Conservation (phyloP, 2,113 vertebrate species). For the Stigmatopora argus region DNA sequence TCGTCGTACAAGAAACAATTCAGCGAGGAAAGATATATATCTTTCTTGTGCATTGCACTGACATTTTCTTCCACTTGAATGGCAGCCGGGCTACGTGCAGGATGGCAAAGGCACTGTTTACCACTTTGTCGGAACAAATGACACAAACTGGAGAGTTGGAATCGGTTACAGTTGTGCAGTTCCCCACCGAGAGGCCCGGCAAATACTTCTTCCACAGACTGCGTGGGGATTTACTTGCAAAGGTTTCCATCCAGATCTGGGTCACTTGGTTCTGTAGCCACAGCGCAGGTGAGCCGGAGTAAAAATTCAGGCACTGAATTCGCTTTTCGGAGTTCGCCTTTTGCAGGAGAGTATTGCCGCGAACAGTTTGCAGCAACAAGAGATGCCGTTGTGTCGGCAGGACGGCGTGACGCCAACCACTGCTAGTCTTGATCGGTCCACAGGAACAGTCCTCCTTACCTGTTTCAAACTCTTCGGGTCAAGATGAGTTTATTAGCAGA, state of each 20-base stretch:
- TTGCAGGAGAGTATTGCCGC: slow-evolving; percentile 60
- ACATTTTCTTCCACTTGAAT: slow-evolving; percentile 19
- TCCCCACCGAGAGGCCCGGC: slow-evolving; percentile 59
- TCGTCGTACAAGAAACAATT: slow-evolving; percentile 10
- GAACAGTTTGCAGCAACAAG: slow-evolving; percentile 68
- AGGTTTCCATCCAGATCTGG: slow-evolving; percentile 70
- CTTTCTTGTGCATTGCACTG: neutral
- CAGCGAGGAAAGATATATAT: neutral
- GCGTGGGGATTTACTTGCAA: slow-evolving; percentile 71
- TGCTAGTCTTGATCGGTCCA: slow-evolving; percentile 57
- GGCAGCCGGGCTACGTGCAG: slow-evolving; percentile 12
- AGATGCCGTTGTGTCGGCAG: slow-evolving; percentile 60
- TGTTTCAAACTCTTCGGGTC: slow-evolving; percentile 31
- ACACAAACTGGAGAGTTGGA: slow-evolving; percentile 57
- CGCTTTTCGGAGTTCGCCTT: slow-evolving; percentile 65
- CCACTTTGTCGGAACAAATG: slow-evolving; percentile 60
- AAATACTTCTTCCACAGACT: slow-evolving; percentile 60
- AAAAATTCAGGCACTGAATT: slow-evolving; percentile 62
- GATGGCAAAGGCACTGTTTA: slow-evolving; percentile 54
- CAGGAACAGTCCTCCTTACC: slow-evolving; percentile 44
- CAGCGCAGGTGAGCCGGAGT: slow-evolving; percentile 70
- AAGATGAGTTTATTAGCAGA: slow-evolving; percentile 45
- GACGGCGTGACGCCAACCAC: slow-evolving; percentile 35
- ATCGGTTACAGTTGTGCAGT: slow-evolving; percentile 66
- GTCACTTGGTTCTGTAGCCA: slow-evolving; percentile 61